Conservation (phyloP, 2,113 vertebrate species). For the Craseonycteris thonglongyai region DNA sequence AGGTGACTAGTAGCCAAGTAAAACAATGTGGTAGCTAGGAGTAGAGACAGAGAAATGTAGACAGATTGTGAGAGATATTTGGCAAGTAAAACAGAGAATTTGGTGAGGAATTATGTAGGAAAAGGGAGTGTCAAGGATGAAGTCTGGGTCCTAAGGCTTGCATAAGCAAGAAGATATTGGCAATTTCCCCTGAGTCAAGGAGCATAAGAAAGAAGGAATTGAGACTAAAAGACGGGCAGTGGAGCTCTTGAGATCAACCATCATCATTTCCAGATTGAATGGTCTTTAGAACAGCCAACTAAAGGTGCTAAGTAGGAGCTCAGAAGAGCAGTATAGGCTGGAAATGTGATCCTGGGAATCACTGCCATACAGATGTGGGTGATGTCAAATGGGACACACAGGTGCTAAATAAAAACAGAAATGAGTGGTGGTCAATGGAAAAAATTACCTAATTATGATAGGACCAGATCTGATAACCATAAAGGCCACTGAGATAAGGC, state of each 20-base stretch:
- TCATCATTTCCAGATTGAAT: neutral
- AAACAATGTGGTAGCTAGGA: neutral
- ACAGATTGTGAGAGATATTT: neutral
- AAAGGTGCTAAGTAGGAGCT: neutral
- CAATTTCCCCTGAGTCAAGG: neutral
- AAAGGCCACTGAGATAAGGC: constrained; percentile 42
- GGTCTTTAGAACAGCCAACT: neutral
- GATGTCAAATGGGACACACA: neutral
- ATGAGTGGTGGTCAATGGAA: neutral
- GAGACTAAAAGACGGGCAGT: neutral
- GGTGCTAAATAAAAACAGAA: neutral
- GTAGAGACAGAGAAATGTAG: neutral
- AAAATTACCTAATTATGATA: neutral
- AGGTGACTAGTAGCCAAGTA: neutral
- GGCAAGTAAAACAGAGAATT: neutral
- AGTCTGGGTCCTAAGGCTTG: neutral
- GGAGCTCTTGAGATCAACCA: neutral
- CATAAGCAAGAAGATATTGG: too few relatives aligned
- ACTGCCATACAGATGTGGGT: neutral
- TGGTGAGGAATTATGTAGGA: neutral
- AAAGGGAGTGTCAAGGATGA: neutral
- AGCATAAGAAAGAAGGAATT: neutral
- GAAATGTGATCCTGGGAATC: neutral
- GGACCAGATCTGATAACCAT: neutral
- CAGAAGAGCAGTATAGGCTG: neutral